Conservation (phyloP, 2,113 vertebrate genomes). For the Megaleporinus macrocephalus region DNA sequence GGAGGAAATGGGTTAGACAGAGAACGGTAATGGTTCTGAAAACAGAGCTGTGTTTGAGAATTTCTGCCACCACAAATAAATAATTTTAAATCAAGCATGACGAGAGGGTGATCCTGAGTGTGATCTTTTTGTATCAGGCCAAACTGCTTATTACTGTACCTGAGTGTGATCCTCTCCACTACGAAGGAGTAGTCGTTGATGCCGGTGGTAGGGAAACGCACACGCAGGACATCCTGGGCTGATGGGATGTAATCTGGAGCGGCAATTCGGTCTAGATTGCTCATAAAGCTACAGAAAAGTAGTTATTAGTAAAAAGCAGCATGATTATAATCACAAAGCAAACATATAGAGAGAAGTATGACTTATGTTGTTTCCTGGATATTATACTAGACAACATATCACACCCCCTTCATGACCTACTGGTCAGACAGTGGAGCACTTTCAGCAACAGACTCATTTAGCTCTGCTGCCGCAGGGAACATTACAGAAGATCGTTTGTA, state of each 20-base stretch:
- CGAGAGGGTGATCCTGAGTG: neutral
- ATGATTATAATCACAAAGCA: neutral
- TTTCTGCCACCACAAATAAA: conserved; percentile 10
- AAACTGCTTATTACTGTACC: conserved; percentile 67
- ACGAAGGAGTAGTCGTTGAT: conserved; percentile 90
- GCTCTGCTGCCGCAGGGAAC: too few species aligned
- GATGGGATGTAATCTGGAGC: conserved; percentile 81
- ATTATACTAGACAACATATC: too few species aligned
- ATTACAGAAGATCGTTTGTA: too few species aligned
- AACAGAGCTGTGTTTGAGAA: conserved; percentile 12
- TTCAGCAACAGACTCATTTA: too few species aligned
- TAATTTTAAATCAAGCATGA: conserved; percentile 25
- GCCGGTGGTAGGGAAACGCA: conserved; percentile 89
- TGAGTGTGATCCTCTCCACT: conserved; percentile 83
- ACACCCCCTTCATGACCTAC: too few species aligned
- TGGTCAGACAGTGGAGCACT: too few species aligned
- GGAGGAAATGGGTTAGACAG: conserved; percentile 33
- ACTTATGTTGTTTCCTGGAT: neutral
- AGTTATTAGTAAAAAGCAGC: neutral
- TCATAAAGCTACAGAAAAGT: conserved; percentile 80
- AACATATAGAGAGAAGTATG: neutral
- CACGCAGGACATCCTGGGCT: conserved; percentile 86
- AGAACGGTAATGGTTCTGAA: conserved; percentile 31
- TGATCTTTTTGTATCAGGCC: too few species aligned
- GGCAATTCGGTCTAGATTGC: conserved; percentile 81